These are phyloP conservation scores for Drosophila tani DNA, from an alignment of 1,140 invertebrate species.

Conservation along the genomic window DNA sequence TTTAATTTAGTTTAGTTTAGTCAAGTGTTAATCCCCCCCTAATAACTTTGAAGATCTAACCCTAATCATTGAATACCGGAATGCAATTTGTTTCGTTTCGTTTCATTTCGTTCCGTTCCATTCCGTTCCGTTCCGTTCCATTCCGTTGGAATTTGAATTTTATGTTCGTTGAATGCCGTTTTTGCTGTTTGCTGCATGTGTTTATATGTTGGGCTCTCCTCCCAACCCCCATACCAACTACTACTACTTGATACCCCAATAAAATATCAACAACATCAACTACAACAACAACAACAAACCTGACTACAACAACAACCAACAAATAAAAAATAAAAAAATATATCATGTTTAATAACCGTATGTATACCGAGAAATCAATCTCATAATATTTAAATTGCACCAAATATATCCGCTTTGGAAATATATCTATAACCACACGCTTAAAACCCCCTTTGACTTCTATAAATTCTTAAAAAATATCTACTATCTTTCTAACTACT, in stretches of 20 bases:
- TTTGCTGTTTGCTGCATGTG: conserved; percentile 81
- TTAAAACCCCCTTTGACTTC: conserved; percentile 11
- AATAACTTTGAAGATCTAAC: conserved; percentile 28
- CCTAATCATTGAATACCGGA: conserved; percentile 38
- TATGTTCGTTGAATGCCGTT: conserved; percentile 73
- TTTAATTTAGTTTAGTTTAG: conserved; percentile 37
- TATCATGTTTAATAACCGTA: conserved; percentile 46
- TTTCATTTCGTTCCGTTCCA: conserved; percentile 61
- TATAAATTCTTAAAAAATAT: conserved; percentile 14
- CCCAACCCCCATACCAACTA: conserved; percentile 21
- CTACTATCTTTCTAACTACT: conserved; percentile 1
- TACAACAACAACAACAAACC: conserved; percentile 63
- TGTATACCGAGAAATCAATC: conserved; percentile 43
- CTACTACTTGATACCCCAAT: conserved; percentile 38
- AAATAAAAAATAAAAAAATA: conserved; percentile 10
- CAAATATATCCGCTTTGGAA: not conserved
- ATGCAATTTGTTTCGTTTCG: conserved; percentile 51
- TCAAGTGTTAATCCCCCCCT: conserved; percentile 19
- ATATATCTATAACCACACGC: conserved; percentile 12
- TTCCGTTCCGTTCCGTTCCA: conserved; percentile 39
- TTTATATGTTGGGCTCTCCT: conserved; percentile 41
- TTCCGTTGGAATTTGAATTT: conserved; percentile 56
- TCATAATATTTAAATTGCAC: conserved; percentile 27
- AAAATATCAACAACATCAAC: conserved; percentile 55
- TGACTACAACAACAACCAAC: conserved; percentile 6